phyloP scores from a whole-genome alignment of 1,140 invertebrate species.

The Drosophila parabipectinata region DNA sequence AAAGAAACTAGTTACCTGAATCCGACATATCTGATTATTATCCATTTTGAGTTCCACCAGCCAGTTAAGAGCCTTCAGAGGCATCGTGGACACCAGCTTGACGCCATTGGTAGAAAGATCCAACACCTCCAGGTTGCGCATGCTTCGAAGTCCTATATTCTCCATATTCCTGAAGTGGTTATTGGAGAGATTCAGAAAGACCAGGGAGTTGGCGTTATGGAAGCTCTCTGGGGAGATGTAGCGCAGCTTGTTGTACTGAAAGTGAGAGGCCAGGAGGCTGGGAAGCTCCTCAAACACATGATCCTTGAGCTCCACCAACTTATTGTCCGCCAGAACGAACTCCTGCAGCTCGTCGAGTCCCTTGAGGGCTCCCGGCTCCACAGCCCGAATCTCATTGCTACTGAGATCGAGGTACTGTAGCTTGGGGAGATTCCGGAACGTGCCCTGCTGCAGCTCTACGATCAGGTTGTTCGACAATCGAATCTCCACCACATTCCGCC shows the following conservation, averaged over 20 bases:
- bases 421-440: constrained; percentile 89
- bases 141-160: constrained; percentile 88
- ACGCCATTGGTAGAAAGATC: constrained; percentile 92
- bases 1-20: constrained; percentile 80
- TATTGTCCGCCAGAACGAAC: constrained; percentile 91
- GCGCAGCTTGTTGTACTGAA: constrained; percentile 91
- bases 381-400: constrained; percentile 91
- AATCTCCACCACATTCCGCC: constrained; percentile 88
- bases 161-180: constrained; percentile 90
- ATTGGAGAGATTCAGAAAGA: constrained; percentile 92
- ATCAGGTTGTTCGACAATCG: constrained; percentile 90
- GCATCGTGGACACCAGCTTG: constrained; percentile 88
- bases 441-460: constrained; percentile 88
- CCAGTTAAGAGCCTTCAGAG: constrained; percentile 90
- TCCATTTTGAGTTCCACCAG: constrained; percentile 92
- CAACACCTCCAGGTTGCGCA: constrained; percentile 91
- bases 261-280: constrained; percentile 89
- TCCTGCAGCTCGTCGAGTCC: constrained; percentile 91
- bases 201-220: constrained; percentile 89
- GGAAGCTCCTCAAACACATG: constrained; percentile 91
- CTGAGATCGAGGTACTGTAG: constrained; percentile 91
- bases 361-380: constrained; percentile 91
- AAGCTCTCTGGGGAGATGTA: constrained; percentile 91
- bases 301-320: constrained; percentile 88
- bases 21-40: constrained; percentile 89